phyloP scores from a whole-genome alignment of 2,113 vertebrate species.

The Corythoichthys intestinalis region DNA sequence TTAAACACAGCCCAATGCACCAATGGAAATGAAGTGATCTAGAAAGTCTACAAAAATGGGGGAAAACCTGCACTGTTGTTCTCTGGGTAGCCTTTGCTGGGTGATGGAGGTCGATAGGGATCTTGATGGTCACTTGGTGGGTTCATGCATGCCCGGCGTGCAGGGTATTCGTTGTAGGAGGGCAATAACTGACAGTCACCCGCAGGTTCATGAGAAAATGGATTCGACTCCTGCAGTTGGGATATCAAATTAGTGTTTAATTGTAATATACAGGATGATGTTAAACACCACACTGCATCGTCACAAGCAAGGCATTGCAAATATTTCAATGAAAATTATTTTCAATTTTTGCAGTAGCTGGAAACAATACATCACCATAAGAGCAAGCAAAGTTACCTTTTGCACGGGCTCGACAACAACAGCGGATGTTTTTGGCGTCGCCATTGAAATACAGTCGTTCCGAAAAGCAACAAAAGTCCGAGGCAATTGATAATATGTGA shows the following conservation, averaged over 20 bases:
- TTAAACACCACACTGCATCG: not conserved
- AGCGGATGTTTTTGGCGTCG: slow-evolving; percentile 46
- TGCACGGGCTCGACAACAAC: slow-evolving; percentile 22
- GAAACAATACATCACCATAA: not conserved
- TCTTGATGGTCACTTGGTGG: slow-evolving; percentile 45
- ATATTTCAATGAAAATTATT: not conserved
- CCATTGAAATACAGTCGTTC: slow-evolving; percentile 43
- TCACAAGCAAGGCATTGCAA: not conserved
- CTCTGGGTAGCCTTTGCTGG: slow-evolving; percentile 85
- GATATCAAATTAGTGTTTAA: not conserved
- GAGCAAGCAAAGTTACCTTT: slow-evolving; percentile 34
- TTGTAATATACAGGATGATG: not conserved
- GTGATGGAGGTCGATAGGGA: slow-evolving; percentile 36
- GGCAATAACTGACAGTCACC: slow-evolving; percentile 72
- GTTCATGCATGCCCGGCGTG: slow-evolving; percentile 77
- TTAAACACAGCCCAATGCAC: slow-evolving; percentile 15
- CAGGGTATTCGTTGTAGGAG: slow-evolving; percentile 81
- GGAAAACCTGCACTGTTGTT: slow-evolving; percentile 82
- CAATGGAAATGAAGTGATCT: not conserved
- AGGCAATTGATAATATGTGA: not conserved
- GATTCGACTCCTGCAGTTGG: slow-evolving; percentile 24
- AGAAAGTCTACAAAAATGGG: not conserved
- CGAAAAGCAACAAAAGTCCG: not conserved
- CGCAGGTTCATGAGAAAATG: slow-evolving; percentile 27
- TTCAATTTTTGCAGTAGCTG: not conserved